phyloP scores from a whole-genome alignment of 2,113 vertebrate species.

The Micromys minutus region DNA sequence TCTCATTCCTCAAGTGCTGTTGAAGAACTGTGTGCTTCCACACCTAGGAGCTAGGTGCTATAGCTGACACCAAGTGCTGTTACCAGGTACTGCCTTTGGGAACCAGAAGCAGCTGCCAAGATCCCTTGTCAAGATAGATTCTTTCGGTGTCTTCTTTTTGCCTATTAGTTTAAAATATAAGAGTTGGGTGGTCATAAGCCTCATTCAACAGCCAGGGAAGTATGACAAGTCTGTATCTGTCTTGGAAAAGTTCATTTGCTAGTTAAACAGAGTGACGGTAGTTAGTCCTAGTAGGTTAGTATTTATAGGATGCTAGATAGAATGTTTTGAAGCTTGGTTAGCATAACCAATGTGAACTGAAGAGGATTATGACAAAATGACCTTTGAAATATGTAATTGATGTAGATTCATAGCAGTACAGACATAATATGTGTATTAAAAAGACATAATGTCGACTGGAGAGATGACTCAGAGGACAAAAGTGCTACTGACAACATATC shows the following conservation, averaged over 20 bases:
- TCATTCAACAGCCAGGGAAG: neutral
- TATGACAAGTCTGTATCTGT: neutral
- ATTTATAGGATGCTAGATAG: neutral
- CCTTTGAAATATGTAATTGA: neutral
- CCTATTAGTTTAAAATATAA: conserved; percentile 23
- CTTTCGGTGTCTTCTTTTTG: conserved; percentile 5
- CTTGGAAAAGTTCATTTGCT: neutral
- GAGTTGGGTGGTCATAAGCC: neutral
- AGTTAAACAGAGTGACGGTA: neutral
- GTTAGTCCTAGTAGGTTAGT: neutral
- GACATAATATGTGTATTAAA: neutral
- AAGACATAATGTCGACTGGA: neutral
- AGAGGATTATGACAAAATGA: conserved; percentile 16
- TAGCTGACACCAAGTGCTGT: neutral
- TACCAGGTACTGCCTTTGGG: neutral
- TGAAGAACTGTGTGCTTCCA: neutral
- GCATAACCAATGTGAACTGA: conserved; percentile 29
- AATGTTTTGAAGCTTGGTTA: neutral
- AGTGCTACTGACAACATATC: neutral
- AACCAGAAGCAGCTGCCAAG: conserved; percentile 8
- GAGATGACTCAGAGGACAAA: neutral
- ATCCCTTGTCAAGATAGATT: neutral
- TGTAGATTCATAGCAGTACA: neutral
- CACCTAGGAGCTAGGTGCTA: neutral
- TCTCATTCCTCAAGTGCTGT: neutral